These are phyloP conservation scores for Anthopleura sola DNA, from an alignment of 64 coral and sea anemone species.

Conservation along the genomic window DNA sequence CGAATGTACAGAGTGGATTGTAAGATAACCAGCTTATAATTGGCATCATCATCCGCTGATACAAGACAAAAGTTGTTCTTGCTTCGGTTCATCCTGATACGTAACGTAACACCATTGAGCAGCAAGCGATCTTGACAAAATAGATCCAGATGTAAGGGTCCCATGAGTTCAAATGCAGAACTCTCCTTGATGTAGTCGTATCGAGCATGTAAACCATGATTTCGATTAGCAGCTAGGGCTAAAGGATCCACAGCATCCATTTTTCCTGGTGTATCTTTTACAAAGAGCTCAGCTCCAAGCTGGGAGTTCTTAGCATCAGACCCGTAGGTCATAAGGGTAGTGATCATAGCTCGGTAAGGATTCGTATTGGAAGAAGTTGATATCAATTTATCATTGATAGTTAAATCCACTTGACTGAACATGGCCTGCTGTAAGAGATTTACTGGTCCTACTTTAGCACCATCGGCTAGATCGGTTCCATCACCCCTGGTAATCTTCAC, in stretches of 20 bases:
- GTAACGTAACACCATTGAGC: neutral
- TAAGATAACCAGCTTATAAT: conserved; percentile 10
- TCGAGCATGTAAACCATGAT: neutral
- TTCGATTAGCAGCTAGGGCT: neutral
- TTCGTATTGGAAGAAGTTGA: too few relatives aligned
- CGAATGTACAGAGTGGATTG: neutral
- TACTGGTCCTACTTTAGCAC: too few relatives aligned
- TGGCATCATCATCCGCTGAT: neutral
- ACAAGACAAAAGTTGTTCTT: conserved; percentile 27
- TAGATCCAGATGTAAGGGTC: conserved; percentile 9
- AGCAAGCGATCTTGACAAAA: conserved; percentile 19
- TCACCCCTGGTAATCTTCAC: too few relatives aligned
- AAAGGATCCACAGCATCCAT: conserved; percentile 12
- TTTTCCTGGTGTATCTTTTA: conserved; percentile 3
- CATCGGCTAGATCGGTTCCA: too few relatives aligned
- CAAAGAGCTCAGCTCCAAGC: too few relatives aligned
- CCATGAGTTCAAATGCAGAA: neutral
- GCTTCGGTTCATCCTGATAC: conserved; percentile 18
- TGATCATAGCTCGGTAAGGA: too few relatives aligned
- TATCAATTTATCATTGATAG: too few relatives aligned
- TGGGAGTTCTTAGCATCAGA: too few relatives aligned
- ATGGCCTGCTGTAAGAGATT: too few relatives aligned
- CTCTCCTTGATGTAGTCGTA: conserved; percentile 1
- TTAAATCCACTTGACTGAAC: too few relatives aligned
- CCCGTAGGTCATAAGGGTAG: too few relatives aligned